Evolutionary conservation across 2,888 invertebrate genomes (phyloP), one percentile per base, ranked within the genome.

Genomic region (Pterostichus madidus): DNA sequence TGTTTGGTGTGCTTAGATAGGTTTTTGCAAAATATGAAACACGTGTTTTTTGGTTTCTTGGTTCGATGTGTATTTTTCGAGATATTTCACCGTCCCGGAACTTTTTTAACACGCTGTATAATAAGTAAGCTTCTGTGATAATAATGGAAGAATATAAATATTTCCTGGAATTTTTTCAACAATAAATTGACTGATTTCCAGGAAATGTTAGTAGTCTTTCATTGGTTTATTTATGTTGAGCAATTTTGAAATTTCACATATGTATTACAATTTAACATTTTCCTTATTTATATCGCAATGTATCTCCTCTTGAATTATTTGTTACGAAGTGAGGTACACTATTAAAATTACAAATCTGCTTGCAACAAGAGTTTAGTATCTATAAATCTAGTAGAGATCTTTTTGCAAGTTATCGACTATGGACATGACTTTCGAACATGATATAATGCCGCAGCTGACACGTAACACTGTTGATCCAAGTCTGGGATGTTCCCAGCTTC

Each of bases 381-480:
- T 39, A 71, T 71, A 71, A 71, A 71, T 71, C 68, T 39, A 56
- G 46, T 17, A 39, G 44, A 52, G 15, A 71, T 71, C 68, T 71
- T 39, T 56, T 17, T 39, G 68, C 68, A 17, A 15, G 68, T 71
- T 71, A 71, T 71, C 68, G 68, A 71, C 68, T 56, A 17, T 17
- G 39, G 68, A 71, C 68, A 71, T 71, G 68, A 71, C 68, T 71
- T 71, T 71, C 44, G 68, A 71, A 71, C 68, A 71, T 71, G 68
- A 71, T 71, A 71, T 71, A 71, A 71, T 71, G 68, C 44, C 24
- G 17, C 7, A 17, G 46, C 68, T 71, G 68, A 71, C 68, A 71
- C 68, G 68, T 71, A 56, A 17, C 13, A 13, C 35, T 64, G 32
- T 64, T 64, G 64, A 64, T 64, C 64, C 35, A 49, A 49, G 49